Percentiles rank a stretch among this genome's conserved stretches.
phyloP scores from a whole-genome alignment of 2,888 invertebrate species.

The Xanthia icteritia region DNA sequence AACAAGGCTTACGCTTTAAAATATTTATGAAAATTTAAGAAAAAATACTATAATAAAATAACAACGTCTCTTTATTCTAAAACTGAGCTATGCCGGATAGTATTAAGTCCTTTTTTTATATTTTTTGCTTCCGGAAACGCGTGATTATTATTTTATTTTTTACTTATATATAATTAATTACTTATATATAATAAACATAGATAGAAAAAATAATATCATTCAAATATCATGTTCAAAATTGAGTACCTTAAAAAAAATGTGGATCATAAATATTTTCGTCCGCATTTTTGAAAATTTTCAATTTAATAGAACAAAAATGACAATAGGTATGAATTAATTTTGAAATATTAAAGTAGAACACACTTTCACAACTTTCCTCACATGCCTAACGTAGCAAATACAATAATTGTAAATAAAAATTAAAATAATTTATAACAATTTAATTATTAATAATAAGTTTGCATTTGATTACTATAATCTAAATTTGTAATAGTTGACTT shows the following conservation, averaged over 20 bases:
- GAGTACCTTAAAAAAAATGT: slow-evolving; percentile 59
- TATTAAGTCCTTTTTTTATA: slow-evolving; percentile 71
- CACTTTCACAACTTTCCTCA: slow-evolving; percentile 42
- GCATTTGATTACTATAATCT: slow-evolving; percentile 27
- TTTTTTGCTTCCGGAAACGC: slow-evolving; percentile 79
- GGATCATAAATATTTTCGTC: slow-evolving; percentile 48
- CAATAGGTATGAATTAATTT: slow-evolving; percentile 52
- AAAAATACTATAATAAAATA: slow-evolving; percentile 67
- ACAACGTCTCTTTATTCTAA: slow-evolving; percentile 85
- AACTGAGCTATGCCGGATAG: slow-evolving; percentile 87
- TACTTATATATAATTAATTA: slow-evolving; percentile 39
- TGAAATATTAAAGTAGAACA: slow-evolving; percentile 40
- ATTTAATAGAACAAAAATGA: slow-evolving; percentile 9
- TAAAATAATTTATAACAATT: slow-evolving; percentile 16
- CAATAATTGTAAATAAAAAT: slow-evolving; percentile 62
- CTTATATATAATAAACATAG: slow-evolving; percentile 60
- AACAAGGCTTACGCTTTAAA: slow-evolving; percentile 78
- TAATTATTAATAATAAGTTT: slow-evolving; percentile 7
- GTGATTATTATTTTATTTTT: slow-evolving; percentile 64
- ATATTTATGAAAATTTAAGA: slow-evolving; percentile 66
- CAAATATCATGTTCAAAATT: slow-evolving; percentile 61
- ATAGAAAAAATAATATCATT: slow-evolving; percentile 63
- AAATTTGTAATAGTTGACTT: background rate
- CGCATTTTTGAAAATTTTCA: slow-evolving; percentile 24
- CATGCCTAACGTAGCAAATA: slow-evolving; percentile 59